Evolutionary conservation across 1,140 invertebrate genomes (phyloP).

Genomic region (Arion vulgaris): DNA sequence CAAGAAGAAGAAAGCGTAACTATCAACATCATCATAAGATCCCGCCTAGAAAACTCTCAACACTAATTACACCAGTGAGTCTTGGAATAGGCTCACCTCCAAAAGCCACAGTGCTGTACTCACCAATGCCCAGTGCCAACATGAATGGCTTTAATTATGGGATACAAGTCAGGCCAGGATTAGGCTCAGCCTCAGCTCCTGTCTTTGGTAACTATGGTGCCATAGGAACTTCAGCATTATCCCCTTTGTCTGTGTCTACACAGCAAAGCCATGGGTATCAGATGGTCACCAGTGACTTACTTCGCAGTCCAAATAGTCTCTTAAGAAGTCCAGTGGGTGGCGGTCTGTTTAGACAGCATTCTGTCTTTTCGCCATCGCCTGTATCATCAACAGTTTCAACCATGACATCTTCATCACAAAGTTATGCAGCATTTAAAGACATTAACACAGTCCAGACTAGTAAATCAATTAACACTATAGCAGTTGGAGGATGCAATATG

Average conservation of each 20-base stretch:
- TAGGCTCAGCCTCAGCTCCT: not conserved
- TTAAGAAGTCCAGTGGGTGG: not conserved
- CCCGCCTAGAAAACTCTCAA: slow-evolving; percentile 26
- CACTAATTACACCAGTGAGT: not conserved
- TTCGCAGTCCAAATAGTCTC: slow-evolving; percentile 25
- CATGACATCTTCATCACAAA: not conserved
- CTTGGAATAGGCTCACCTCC: slow-evolving; percentile 24
- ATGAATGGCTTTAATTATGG: slow-evolving; percentile 32
- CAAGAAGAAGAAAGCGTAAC: not conserved
- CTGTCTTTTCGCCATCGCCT: not conserved
- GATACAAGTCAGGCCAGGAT: not conserved
- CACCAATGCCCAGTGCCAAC: slow-evolving; percentile 33
- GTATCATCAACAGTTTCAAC: not conserved
- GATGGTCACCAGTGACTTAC: slow-evolving; percentile 30
- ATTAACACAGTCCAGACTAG: not conserved
- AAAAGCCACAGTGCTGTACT: slow-evolving; percentile 14
- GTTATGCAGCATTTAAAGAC: not conserved
- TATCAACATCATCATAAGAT: not conserved
- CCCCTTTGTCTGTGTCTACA: slow-evolving; percentile 25
- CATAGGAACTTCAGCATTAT: not conserved
- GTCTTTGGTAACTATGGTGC: not conserved
- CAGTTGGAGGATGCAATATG: not conserved
- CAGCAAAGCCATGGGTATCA: slow-evolving; percentile 36
- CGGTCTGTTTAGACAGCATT: not conserved
- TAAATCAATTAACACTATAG: not conserved